These are phyloP conservation scores for Tipula lateralis DNA, from an alignment of 2,888 invertebrate genomes.

Conservation along the genomic window DNA sequence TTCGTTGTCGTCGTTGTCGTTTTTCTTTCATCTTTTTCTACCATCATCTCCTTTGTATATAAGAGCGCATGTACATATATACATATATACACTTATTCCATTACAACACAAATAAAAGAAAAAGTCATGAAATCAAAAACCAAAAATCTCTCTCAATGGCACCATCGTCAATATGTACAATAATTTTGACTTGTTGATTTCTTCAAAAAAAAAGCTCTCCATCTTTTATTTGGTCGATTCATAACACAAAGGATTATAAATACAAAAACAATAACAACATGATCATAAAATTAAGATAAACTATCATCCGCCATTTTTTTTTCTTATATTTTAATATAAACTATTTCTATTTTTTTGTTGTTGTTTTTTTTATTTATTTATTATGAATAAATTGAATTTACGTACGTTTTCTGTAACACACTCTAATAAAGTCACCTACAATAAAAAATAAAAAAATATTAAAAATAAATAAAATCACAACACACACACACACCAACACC, in stretches of 20 bases:
- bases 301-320: not conserved
- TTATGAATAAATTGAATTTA: not conserved
- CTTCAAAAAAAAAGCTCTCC: not conserved
- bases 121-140: not conserved
- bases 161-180: not conserved
- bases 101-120: conserved; percentile 24
- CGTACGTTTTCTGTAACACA: not conserved
- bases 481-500: not conserved
- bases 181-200: not conserved
- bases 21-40: not conserved
- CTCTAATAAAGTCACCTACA: not conserved
- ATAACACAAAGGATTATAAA: not conserved
- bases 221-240: not conserved
- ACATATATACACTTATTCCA: not conserved
- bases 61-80: not conserved
- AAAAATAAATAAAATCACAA: not conserved
- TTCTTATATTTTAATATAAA: not conserved
- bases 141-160: not conserved
- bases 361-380: too few relatives aligned
- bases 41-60: not conserved
- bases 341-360: not conserved
- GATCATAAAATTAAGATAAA: not conserved
- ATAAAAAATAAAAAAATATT: not conserved
- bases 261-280: not conserved
- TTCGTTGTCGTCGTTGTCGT: not conserved